Conservation (phyloP, 2,888 invertebrate genomes). For the Epirrhoe alternata region DNA sequence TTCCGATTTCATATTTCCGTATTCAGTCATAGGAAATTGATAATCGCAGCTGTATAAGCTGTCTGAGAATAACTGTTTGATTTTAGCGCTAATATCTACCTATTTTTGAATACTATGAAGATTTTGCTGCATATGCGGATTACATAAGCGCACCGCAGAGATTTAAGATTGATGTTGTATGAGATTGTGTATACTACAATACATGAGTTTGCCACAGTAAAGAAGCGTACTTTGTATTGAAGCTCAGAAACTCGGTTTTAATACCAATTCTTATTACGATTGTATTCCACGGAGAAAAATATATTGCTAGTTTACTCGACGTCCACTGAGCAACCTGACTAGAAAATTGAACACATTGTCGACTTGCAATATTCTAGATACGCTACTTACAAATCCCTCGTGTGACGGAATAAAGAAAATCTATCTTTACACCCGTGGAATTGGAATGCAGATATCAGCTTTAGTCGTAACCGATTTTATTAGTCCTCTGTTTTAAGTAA, state of each 20-base stretch:
- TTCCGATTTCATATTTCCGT: slow-evolving; percentile 1
- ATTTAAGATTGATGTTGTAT: too few relatives aligned
- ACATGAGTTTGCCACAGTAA: neutral
- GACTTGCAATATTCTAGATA: slow-evolving; percentile 46
- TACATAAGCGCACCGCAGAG: too few relatives aligned
- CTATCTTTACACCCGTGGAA: slow-evolving; percentile 32
- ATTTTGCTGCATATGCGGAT: neutral
- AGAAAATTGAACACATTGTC: slow-evolving; percentile 48
- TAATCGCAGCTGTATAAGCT: neutral
- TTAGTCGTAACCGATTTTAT: slow-evolving; percentile 49
- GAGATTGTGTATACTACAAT: too few relatives aligned
- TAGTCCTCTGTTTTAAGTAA: slow-evolving; percentile 45
- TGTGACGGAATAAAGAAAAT: slow-evolving; percentile 44
- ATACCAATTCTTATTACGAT: neutral
- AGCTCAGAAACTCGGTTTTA: neutral
- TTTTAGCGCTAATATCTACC: neutral
- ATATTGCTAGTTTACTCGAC: neutral
- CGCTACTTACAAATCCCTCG: slow-evolving; percentile 44
- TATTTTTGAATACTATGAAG: neutral
- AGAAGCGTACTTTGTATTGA: neutral
- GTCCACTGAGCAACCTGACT: slow-evolving; percentile 9
- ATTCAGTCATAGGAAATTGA: neutral
- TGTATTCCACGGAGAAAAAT: neutral
- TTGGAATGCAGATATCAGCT: slow-evolving; percentile 41
- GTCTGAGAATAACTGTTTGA: neutral